Conservation (phyloP, 2,113 vertebrate species). For the Mustela nigripes region DNA sequence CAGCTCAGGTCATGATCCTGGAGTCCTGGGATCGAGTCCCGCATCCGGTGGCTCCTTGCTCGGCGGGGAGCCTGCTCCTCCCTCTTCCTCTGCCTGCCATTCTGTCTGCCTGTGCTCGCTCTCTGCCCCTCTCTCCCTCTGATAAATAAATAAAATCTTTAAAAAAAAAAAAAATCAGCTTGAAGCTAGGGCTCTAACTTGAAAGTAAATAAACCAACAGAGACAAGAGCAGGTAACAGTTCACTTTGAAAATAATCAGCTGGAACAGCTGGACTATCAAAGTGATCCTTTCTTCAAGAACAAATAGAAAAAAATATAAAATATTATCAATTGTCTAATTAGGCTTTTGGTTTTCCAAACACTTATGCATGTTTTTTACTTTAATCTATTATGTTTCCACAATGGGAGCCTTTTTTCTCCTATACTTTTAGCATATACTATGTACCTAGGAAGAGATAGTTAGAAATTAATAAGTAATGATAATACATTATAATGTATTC, state of each 20-base stretch:
- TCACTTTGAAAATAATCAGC: slow-evolving; percentile 55
- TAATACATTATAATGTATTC: slow-evolving; percentile 68
- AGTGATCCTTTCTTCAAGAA: slow-evolving; percentile 47
- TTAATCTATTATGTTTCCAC: slow-evolving; percentile 83
- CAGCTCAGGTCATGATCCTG: no score
- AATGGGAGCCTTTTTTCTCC: slow-evolving; percentile 82
- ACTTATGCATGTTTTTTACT: slow-evolving; percentile 8
- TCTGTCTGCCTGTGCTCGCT: no score
- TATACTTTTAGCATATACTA: slow-evolving; percentile 72
- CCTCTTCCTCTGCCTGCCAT: no score
- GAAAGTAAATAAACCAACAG: slow-evolving; percentile 55
- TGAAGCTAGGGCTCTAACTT: background rate
- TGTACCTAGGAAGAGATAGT: slow-evolving; percentile 71
- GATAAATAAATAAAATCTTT: no score
- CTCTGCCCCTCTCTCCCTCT: no score
- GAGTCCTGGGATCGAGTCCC: no score
- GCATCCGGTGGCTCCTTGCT: no score
- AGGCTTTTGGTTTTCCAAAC: slow-evolving; percentile 10
- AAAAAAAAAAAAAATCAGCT: background rate
- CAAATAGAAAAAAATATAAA: slow-evolving; percentile 48
- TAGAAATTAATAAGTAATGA: slow-evolving; percentile 57
- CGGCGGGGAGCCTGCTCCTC: no score
- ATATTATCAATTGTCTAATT: slow-evolving; percentile 37
- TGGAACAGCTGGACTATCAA: background rate
- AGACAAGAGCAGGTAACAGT: slow-evolving; percentile 40